These are phyloP conservation scores for Drosophila persimilis DNA, from an alignment of 1,140 invertebrate genomes.

Conservation along the genomic window DNA sequence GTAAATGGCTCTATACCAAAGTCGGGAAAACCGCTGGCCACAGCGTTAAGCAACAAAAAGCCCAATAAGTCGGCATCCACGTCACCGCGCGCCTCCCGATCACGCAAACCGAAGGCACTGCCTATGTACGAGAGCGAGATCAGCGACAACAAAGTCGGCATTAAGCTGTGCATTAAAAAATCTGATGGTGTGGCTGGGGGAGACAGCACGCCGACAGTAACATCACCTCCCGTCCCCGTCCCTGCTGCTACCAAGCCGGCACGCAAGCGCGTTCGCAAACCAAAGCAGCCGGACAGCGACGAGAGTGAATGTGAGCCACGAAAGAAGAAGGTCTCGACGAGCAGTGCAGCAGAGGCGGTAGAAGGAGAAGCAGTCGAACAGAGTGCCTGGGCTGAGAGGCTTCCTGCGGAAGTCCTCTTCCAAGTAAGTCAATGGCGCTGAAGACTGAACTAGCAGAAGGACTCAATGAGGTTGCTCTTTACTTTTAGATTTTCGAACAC, in stretches of 20 bases:
- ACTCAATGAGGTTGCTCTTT: neutral
- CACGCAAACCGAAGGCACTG: slow-evolving; percentile 70
- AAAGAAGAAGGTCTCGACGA: slow-evolving; percentile 68
- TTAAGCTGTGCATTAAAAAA: slow-evolving; percentile 87
- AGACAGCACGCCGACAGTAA: slow-evolving; percentile 32
- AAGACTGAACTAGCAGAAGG: neutral
- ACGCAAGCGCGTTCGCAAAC: slow-evolving; percentile 84
- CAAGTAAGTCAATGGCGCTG: slow-evolving; percentile 43
- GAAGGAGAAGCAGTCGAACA: slow-evolving; percentile 83
- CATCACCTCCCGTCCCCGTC: slow-evolving; percentile 14
- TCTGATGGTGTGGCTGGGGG: slow-evolving; percentile 76
- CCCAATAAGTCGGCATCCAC: slow-evolving; percentile 62
- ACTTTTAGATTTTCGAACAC: slow-evolving; percentile 87
- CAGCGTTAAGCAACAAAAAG: slow-evolving; percentile 70
- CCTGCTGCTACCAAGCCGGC: slow-evolving; percentile 50
- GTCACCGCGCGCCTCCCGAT: slow-evolving; percentile 60
- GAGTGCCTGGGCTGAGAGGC: slow-evolving; percentile 85
- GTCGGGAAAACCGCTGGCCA: slow-evolving; percentile 72
- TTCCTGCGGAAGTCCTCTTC: slow-evolving; percentile 87
- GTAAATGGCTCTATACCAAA: slow-evolving; percentile 79
- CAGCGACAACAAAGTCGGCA: slow-evolving; percentile 86
- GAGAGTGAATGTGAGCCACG: slow-evolving; percentile 84
- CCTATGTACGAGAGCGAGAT: slow-evolving; percentile 84
- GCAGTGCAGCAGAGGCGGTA: slow-evolving; percentile 43
- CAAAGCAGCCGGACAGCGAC: slow-evolving; percentile 84